phyloP scores from a whole-genome alignment of 2,888 invertebrate genomes.

The Falcaria lacertinaria region DNA sequence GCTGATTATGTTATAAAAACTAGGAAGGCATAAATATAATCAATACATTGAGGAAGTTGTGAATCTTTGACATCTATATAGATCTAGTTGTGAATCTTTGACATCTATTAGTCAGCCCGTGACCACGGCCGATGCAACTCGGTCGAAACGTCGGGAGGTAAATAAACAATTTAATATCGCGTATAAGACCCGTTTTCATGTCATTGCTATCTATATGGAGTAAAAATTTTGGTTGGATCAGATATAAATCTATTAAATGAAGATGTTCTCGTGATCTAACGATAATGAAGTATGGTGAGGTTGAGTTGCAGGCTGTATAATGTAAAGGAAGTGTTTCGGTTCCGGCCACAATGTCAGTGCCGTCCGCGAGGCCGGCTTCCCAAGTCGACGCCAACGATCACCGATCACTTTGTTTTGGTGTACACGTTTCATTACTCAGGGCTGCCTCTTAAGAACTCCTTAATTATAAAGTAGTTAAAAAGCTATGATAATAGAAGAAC shows the following conservation, averaged over 20 bases:
- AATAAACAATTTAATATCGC: no score
- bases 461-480: no score
- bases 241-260: constrained; percentile 10
- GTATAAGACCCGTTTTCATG: no score
- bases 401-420: constrained; percentile 8
- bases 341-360: constrained; percentile 71
- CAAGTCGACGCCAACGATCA: constrained; percentile 42
- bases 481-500: no score
- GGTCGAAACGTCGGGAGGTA: no score
- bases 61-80: neutral
- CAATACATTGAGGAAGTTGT: neutral
- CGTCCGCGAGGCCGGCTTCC: constrained; percentile 47
- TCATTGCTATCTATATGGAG: no score
- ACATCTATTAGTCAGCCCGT: no score
- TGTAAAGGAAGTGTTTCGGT: constrained; percentile 54
- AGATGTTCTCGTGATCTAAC: constrained; percentile 11
- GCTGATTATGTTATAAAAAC: neutral
- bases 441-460: neutral
- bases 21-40: neutral
- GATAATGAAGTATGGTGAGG: constrained; percentile 6
- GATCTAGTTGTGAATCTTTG: no score
- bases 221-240: no score
- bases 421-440: neutral
- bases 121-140: no score
- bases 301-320: constrained; percentile 23